Evolutionary conservation across 2,888 invertebrate genomes (phyloP).

Genomic region (Pammene aurita): DNA sequence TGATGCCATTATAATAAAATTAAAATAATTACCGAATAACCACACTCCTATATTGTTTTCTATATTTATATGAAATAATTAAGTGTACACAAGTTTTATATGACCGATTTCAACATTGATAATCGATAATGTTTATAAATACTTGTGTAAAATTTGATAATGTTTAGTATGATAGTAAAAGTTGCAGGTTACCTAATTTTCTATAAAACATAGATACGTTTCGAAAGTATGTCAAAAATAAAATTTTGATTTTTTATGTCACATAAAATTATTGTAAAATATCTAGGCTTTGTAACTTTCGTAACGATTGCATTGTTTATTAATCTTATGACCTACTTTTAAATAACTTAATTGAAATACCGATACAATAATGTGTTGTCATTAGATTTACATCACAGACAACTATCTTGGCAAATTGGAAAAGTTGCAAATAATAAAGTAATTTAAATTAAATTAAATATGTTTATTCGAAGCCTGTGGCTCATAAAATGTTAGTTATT

Average conservation of each 20-base stretch:
- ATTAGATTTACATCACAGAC: no score
- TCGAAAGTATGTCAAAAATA: conserved; percentile 42
- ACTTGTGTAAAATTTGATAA: conserved; percentile 35
- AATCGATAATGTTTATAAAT: conserved; percentile 7
- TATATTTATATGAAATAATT: conserved; percentile 26
- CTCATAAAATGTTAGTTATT: no score
- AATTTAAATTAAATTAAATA: no score
- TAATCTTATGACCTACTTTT: no score
- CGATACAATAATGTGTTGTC: no score
- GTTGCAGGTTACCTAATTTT: background rate
- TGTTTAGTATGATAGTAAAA: conserved; percentile 8
- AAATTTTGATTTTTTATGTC: background rate
- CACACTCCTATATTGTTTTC: conserved; percentile 2
- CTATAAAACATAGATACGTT: conserved; percentile 7
- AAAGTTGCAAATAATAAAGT: no score
- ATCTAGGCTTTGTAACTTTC: no score
- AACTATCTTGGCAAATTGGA: no score
- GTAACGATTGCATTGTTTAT: no score
- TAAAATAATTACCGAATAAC: conserved; percentile 49
- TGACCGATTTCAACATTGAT: conserved; percentile 29
- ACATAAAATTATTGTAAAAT: no score
- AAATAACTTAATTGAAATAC: no score
- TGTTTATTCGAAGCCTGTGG: no score
- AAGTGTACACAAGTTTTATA: conserved; percentile 28
- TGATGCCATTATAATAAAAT: conserved; percentile 45